These are phyloP conservation scores for Oostethus manadensis DNA, from an alignment of 2,113 vertebrate species.

Conservation along the genomic window DNA sequence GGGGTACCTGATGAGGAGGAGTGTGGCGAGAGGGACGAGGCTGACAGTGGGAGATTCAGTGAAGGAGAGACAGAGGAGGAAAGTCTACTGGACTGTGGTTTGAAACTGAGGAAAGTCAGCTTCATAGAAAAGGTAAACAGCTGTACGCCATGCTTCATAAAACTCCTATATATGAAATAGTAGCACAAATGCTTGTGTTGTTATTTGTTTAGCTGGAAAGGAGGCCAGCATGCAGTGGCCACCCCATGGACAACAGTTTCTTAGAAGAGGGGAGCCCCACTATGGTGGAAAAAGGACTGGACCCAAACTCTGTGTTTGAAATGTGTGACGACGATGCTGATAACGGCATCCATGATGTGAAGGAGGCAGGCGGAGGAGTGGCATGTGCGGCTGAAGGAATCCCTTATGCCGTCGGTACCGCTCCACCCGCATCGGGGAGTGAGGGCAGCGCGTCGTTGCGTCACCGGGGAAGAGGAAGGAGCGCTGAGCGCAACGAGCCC, in stretches of 20 bases:
- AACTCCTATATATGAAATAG: too few species aligned
- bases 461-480: slow-evolving; percentile 61
- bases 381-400: slow-evolving; percentile 17
- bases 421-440: slow-evolving; percentile 19
- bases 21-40: slow-evolving; percentile 82
- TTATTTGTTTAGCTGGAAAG: slow-evolving; percentile 61
- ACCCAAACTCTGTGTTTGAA: slow-evolving; percentile 81
- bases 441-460: slow-evolving; percentile 48
- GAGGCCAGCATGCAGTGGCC: slow-evolving; percentile 52
- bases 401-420: slow-evolving; percentile 11
- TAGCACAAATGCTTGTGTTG: not conserved
- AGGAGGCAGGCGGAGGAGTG: slow-evolving; percentile 50
- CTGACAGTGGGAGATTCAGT: slow-evolving; percentile 71
- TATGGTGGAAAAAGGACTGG: slow-evolving; percentile 92
- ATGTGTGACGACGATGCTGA: slow-evolving; percentile 87
- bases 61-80: slow-evolving; percentile 83
- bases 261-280: slow-evolving; percentile 93
- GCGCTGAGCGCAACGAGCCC: slow-evolving; percentile 63
- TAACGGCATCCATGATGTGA: slow-evolving; percentile 68
- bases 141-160: too few species aligned
- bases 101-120: slow-evolving; percentile 92
- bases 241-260: slow-evolving; percentile 72
- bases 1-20: slow-evolving; percentile 85
- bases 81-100: slow-evolving; percentile 82
- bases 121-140: slow-evolving; percentile 80